Conservation (phyloP, 2,888 invertebrate genomes). For the Gortyna flavago region DNA sequence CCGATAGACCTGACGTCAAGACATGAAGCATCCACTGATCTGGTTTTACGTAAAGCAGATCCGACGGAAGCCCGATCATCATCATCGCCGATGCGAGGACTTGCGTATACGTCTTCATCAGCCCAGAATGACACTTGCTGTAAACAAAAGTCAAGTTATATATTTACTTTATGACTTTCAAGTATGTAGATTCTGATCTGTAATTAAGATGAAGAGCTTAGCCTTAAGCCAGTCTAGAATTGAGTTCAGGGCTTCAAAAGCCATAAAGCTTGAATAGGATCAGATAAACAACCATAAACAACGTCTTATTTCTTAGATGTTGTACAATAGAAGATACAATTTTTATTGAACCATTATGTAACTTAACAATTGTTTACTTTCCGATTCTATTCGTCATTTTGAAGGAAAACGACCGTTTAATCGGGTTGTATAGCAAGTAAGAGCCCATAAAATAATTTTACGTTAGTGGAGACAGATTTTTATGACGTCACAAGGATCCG, state of each 20-base stretch:
- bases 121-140: slow-evolving; percentile 95
- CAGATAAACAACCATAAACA: slow-evolving; percentile 58
- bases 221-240: slow-evolving; percentile 44
- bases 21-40: slow-evolving; percentile 97
- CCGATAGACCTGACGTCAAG: slow-evolving; percentile 94
- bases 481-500: slow-evolving; percentile 65
- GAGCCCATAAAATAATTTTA: slow-evolving; percentile 79
- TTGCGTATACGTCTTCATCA: slow-evolving; percentile 93
- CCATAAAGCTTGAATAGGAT: slow-evolving; percentile 47
- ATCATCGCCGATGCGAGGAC: slow-evolving; percentile 92
- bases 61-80: slow-evolving; percentile 93
- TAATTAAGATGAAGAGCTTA: slow-evolving; percentile 47
- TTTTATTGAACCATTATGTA: slow-evolving; percentile 43
- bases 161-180: slow-evolving; percentile 4
- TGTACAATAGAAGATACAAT: slow-evolving; percentile 20
- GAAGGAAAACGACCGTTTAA: slow-evolving; percentile 72
- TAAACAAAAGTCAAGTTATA: slow-evolving; percentile 34
- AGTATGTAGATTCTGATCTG: slow-evolving; percentile 36
- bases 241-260: slow-evolving; percentile 52
- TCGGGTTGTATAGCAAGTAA: slow-evolving; percentile 72
- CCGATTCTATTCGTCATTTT: slow-evolving; percentile 52
- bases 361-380: slow-evolving; percentile 47
- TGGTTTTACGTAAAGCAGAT: slow-evolving; percentile 95
- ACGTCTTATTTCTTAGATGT: slow-evolving; percentile 32
- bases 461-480: slow-evolving; percentile 77